Percentiles rank a stretch among this genome's conserved stretches.
Evolutionary conservation across 2,888 invertebrate genomes (phyloP).

Genomic region (Allophyes oxyacanthae): DNA sequence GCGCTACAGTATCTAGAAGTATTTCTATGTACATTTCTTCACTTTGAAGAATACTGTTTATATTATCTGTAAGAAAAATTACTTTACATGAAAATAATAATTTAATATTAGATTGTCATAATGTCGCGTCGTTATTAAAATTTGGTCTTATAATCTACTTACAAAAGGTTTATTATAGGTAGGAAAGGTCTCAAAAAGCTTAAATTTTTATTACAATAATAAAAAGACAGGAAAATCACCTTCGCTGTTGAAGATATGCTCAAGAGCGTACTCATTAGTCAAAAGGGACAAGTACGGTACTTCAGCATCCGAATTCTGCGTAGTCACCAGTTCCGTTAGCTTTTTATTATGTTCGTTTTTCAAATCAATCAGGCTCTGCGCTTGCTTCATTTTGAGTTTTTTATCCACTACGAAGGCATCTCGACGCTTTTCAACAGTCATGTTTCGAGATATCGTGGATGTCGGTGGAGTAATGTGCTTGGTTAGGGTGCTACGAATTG

Average conservation of each 20-base stretch:
- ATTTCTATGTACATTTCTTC: slow-evolving; percentile 92
- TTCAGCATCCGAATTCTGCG: slow-evolving; percentile 82
- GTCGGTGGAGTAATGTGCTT: slow-evolving; percentile 92
- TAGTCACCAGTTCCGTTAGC: slow-evolving; percentile 70
- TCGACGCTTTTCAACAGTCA: slow-evolving; percentile 74
- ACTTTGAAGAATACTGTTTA: slow-evolving; percentile 91
- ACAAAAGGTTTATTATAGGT: no score
- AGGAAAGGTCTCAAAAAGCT: no score
- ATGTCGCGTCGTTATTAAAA: no score
- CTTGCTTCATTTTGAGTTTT: slow-evolving; percentile 80
- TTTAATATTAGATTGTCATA: no score
- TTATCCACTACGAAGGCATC: slow-evolving; percentile 81
- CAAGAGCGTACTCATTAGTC: slow-evolving; percentile 78
- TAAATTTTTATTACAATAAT: background rate
- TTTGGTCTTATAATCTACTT: no score
- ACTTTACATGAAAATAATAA: no score
- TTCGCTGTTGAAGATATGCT: slow-evolving; percentile 78
- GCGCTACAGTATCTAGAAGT: slow-evolving; percentile 89
- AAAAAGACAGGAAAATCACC: slow-evolving; percentile 58
- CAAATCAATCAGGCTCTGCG: slow-evolving; percentile 75
- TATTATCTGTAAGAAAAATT: slow-evolving; percentile 80
- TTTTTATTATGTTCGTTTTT: slow-evolving; percentile 78
- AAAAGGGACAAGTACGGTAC: slow-evolving; percentile 82
- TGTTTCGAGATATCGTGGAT: slow-evolving; percentile 75
- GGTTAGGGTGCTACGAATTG: slow-evolving; percentile 90